Evolutionary conservation across 2,888 invertebrate species (phyloP), one percentile per base, ranked within the genome.

Genomic region (Trichacis sp.): DNA sequence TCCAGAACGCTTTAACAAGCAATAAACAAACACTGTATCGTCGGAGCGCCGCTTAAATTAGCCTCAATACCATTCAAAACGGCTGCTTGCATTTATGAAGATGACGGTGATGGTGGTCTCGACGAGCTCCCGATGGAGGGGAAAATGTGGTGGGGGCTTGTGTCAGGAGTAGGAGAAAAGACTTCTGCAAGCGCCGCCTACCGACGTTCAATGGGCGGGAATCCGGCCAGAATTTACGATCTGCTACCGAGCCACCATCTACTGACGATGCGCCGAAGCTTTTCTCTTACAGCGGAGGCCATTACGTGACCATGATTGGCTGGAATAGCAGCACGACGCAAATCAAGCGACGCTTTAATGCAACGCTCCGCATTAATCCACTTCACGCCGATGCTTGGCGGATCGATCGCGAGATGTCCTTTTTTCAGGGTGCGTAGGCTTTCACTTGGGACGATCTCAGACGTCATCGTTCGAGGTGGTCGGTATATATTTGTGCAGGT

Each of bases 251-350:
- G 68, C 64, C 76, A 87, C 85, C 88, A 88, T 88, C 88, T 88
- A 86, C 85, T 85, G 86, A 86, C 83, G 80, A 80, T 81, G 81
- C 82, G 82, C 80, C 51, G 54, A 72, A 79, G 72, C 73, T 68
- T 53, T 52, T 65, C 61, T 64, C 70, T 69, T 68, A 69, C 68
- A 84, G 82, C 84, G 87, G 88, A 86, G 86, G 88, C 88, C 88
- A 88, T 88, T 88, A 88, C 88, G 85, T 84, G 82, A 78, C 81
- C 84, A 86, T 86, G 85, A 88, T 88, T 88, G 88, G 88, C 85
- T 84, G 84, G 69, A 73, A 77, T 75, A 73, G 74, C 73, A 73
- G 73, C 73, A 84, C 83, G 63, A 78, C 82, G 78, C 76, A 76
- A 80, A 81, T 82, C 83, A 82, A 76, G 69, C 74, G 74, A 80